Evolutionary conservation across 1,140 invertebrate genomes (phyloP).

Genomic region (Nephotettix cincticeps): DNA sequence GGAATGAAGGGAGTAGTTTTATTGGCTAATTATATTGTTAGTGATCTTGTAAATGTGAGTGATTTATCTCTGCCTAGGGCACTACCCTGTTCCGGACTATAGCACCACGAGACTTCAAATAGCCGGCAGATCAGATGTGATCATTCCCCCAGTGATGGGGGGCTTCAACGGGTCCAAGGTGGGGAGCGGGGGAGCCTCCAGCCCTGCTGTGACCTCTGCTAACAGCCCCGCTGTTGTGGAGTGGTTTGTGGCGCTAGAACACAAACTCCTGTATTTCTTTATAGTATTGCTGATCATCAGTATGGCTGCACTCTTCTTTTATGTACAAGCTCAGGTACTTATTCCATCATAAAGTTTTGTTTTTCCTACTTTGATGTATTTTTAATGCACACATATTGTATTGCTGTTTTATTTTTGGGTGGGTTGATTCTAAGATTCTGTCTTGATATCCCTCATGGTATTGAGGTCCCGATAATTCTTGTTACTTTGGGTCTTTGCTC

Average conservation of each 20-base stretch:
- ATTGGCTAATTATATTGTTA: no score
- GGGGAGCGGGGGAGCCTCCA: not conserved
- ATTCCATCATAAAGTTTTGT: no score
- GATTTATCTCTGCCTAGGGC: conserved; percentile 54
- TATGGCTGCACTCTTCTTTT: conserved; percentile 45
- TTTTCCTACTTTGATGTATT: no score
- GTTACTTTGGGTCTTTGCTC: no score
- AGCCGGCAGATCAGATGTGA: conserved; percentile 52
- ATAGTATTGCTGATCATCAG: conserved; percentile 58
- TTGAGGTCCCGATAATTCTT: no score
- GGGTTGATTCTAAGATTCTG: no score
- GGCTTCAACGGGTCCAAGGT: conserved; percentile 32
- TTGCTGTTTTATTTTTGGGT: no score
- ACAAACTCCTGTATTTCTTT: conserved; percentile 54
- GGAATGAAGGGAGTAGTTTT: no score
- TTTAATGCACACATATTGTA: no score
- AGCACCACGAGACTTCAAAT: conserved; percentile 55
- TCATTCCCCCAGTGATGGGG: conserved; percentile 37
- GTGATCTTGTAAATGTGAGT: no score
- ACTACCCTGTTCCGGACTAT: conserved; percentile 78
- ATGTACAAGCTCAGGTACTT: conserved; percentile 48
- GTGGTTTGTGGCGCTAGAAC: conserved; percentile 26
- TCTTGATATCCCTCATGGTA: no score
- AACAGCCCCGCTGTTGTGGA: not conserved
- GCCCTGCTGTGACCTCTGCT: not conserved